Evolutionary conservation across 2,888 invertebrate species (phyloP), one percentile per base, ranked within the genome.

Genomic region (Netelia inedita): DNA sequence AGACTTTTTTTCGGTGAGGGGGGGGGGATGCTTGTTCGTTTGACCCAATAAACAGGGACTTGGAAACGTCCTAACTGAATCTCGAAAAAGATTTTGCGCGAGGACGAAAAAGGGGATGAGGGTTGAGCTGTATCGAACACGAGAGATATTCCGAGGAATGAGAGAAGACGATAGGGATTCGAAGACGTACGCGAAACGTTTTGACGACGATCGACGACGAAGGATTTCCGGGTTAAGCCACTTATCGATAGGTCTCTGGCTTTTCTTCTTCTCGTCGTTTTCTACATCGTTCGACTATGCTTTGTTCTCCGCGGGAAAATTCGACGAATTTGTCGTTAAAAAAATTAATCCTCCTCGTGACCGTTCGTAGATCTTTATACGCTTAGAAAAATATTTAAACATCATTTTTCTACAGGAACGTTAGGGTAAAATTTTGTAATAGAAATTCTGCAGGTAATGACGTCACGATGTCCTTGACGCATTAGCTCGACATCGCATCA

Each of bases 221-320:
- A 74, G 83, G 78, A 65, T 84, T 82, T 81, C 43, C 59, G 35
- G 73, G 78, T 82, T 89, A 89, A 90, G 90, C 89, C 89, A 90
- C 89, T 90, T 90, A 90, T 89, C 90, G 86, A 86, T 85, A 84
- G 88, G 82, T 80, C 78, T 35, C 87, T 87, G 50, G 50, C 55
- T 79, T 78, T 61, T 28, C 11, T 65, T 81, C 43, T 43, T 23
- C 65, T 35, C 71, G 28, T 69, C 35, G 41, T 63, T 72, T 79
- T 23, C 53, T 43, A 55, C 43, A 41, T 55, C 63, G n/a, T n/a
- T 61, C 35, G 19, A 72, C 14, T 10, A 63, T 28, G 71, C 65
- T 81, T 19, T 8, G 9, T 55, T 21, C 65, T 72, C 59, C 41
- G 3, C 63, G 66, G 1, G 55, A 66, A 76, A 72, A 41, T 71